These are phyloP conservation scores for Myopa testacea DNA, from an alignment of 2,888 invertebrate species.

Conservation along the genomic window DNA sequence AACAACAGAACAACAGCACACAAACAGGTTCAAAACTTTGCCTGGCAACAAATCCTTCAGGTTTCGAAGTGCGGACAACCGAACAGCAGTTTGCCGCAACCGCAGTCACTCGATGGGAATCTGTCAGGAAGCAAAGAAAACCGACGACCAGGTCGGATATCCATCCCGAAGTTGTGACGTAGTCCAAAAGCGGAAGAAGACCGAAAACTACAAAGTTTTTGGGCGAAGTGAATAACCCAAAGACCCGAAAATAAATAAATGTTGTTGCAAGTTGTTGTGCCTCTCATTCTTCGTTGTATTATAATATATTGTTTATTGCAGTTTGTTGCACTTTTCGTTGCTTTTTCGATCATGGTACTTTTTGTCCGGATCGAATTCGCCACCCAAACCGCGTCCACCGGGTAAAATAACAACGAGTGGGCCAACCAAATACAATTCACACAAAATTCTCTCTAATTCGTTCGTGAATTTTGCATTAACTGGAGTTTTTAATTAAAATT, in stretches of 20 bases:
- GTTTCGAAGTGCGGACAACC: slow-evolving; percentile 2
- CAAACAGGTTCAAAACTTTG: not conserved
- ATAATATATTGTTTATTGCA: slow-evolving; percentile 2
- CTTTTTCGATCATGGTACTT: not conserved
- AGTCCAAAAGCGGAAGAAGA: not conserved
- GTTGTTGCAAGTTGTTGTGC: slow-evolving; percentile 14
- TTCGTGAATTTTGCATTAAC: slow-evolving; percentile 35
- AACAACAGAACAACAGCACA: not conserved
- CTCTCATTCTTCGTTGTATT: not conserved
- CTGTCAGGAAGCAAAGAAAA: not conserved
- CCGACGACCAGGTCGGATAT: too few species aligned
- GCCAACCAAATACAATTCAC: not conserved
- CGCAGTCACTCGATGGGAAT: not conserved
- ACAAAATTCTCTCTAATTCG: slow-evolving; percentile 26
- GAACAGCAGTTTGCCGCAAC: not conserved
- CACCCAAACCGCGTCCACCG: not conserved
- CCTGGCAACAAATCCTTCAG: slow-evolving; percentile 14
- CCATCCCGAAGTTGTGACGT: too few species aligned
- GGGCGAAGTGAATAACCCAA: slow-evolving; percentile 14
- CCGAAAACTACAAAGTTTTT: not conserved
- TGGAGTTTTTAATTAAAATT: slow-evolving; percentile 41
- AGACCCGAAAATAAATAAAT: slow-evolving; percentile 34
- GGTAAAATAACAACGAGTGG: not conserved
- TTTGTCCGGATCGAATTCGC: not conserved
- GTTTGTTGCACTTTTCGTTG: slow-evolving; percentile 5